Base-by-base conservation (phyloP, 2,113 vertebrate species). In the Fulmarus glacialis region DNA sequence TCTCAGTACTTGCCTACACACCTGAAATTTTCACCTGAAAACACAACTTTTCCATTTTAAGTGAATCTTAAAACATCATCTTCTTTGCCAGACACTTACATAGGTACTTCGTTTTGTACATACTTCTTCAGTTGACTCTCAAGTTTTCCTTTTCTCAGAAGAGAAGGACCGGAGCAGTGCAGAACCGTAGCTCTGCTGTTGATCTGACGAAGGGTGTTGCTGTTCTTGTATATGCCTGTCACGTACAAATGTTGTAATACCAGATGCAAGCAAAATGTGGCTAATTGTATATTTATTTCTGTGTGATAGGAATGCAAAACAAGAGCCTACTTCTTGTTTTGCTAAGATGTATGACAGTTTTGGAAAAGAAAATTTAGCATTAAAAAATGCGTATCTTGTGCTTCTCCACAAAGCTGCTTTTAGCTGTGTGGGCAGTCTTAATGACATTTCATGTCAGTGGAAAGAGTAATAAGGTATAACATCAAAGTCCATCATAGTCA, bases 331-430 rank as follows among this genome's bases (percentile, higher is more conserved):
- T 50, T 30, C 0, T 1, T 59, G 32, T 40, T 89, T 63, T 72
- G 38, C 30, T 11, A 9, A 38, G 43, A 4, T 45, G 29, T 0
- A 3, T n/a, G 80, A 23, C 34, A 62, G 8, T 7, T 38, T 18
- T 26, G 47, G 53, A 9, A 30, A 62, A 16, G 40, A 59, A 60
- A 48, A 60, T 34, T 8, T 10, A 43, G 11, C 2, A 0, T 9
- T 63, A 30, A 50, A 23, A 36, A 27, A 20, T 0, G 18, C 4
- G 0, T n/a, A 2, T 27, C 23, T 59, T 2, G 0, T 3, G 8
- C 85, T 71, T 63, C 30, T 81, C 18, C 7, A 3, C 4, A 7
- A 34, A 59, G 10, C 9, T 53, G 36, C 12, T 67, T 32, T 60
- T 10, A 26, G 43, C 6, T 40, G 15, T 15, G 32, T 48, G 52